Evolutionary conservation across 1,140 invertebrate genomes (phyloP), one percentile per base, ranked within the genome.

Genomic region (Drusus annulatus): DNA sequence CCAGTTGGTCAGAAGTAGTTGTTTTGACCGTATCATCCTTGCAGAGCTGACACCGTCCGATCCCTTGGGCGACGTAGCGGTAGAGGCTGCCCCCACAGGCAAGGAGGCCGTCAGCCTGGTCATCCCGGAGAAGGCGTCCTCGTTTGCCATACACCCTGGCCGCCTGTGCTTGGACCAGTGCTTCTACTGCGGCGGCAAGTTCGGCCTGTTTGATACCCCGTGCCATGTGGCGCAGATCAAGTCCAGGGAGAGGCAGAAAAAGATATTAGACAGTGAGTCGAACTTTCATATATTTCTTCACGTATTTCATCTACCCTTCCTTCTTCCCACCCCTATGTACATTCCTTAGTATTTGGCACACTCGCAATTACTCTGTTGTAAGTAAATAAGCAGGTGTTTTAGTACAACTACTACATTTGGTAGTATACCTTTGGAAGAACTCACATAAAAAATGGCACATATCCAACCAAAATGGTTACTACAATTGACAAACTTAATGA

Each of bases 181-280:
- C 85, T 94, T 93, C 83, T 96, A 96, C 84, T 96, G 95, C 84
- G 94, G 94, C 82, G 94, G 94, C 8, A 96, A 96, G 86, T 96
- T 96, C 83, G 95, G 95, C 0, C 92, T 95, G 0, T 92, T 95
- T 68, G 95, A 96, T 84, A 96, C 95, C 0, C 95, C 95, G 0
- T 95, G 95, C 88, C 95, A 96, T 86, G 92, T 96, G 50, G 95
- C 94, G 0, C 94, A 96, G 86, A 93, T 96, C 86, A 96, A 96
- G 85, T 94, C 93, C 31, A 89, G 92, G 8, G 95, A 96, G 68
- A 89, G 94, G 50, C 94, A 95, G 85, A 93, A 93, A 84, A 95
- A 95, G 85, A 94, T 95, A 52, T 87, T 96, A 80, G 91, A 91
- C 62, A 91, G 93, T 93, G 87, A 90, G 86, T 88, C n/a, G 13